These are phyloP conservation scores for Hemithea aestivaria DNA, from an alignment of 2,888 invertebrate genomes.

Conservation along the genomic window DNA sequence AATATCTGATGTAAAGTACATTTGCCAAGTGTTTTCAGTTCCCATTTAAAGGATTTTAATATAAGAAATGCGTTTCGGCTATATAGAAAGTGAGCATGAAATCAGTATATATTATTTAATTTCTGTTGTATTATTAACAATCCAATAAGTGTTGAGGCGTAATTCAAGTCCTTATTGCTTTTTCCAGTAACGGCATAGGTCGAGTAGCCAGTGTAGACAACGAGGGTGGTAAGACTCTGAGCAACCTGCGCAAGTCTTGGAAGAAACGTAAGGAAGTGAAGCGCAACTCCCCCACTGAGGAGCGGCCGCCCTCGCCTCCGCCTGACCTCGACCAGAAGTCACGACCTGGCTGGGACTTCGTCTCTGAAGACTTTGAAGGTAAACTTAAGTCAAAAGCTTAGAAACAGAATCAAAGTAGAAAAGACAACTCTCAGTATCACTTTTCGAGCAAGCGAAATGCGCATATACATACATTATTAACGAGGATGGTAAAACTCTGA, in stretches of 20 bases:
- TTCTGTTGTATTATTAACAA: too few relatives aligned
- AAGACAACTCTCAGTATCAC: too few relatives aligned
- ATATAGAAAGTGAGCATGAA: too few relatives aligned
- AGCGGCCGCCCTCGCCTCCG: conserved; percentile 54
- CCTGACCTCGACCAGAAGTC: conserved; percentile 51
- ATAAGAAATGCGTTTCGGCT: too few relatives aligned
- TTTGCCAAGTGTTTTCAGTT: too few relatives aligned
- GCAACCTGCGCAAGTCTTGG: conserved; percentile 71
- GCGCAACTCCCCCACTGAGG: conserved; percentile 62
- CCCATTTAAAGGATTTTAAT: too few relatives aligned
- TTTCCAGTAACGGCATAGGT: conserved; percentile 58
- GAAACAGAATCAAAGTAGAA: too few relatives aligned
- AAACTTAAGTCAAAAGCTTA: conserved; percentile 1
- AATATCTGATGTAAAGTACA: too few relatives aligned
- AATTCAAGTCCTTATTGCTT: too few relatives aligned
- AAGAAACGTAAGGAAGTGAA: conserved; percentile 74
- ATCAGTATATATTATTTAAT: too few relatives aligned
- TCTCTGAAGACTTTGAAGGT: conserved; percentile 89
- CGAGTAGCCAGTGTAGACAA: conserved; percentile 58
- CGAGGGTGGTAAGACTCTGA: conserved; percentile 59
- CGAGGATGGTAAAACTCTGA: conserved; percentile 59
- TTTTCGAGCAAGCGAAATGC: too few relatives aligned
- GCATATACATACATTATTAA: conserved; percentile 22
- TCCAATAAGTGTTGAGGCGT: too few relatives aligned
- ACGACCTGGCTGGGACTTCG: conserved; percentile 83